phyloP scores from a whole-genome alignment of 1,140 invertebrate genomes.

The Lepeophtheirus salmonis region DNA sequence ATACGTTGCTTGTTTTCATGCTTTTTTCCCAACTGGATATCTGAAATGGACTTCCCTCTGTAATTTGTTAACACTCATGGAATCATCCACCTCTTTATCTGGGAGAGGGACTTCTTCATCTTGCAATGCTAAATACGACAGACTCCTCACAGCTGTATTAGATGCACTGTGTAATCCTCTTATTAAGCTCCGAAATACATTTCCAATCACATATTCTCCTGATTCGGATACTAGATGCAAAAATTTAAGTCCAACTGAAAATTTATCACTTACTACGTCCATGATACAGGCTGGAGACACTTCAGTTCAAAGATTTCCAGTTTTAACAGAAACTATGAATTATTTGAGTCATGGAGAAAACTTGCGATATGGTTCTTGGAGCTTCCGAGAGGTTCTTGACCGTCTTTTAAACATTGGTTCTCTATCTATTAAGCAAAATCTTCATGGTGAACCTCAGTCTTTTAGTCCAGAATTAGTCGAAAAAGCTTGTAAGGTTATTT shows the following conservation, averaged over 20 bases:
- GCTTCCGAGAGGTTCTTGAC: conserved; percentile 64
- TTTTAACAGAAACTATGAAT: conserved; percentile 60
- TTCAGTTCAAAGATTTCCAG: conserved; percentile 43
- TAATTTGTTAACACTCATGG: conserved; percentile 44
- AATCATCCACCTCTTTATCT: background rate
- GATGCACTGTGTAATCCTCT: conserved; percentile 57
- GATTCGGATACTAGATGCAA: conserved; percentile 20
- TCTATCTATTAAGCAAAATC: conserved; percentile 47
- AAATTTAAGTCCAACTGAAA: conserved; percentile 37
- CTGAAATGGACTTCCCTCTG: conserved; percentile 82
- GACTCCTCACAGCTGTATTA: conserved; percentile 55
- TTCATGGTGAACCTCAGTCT: conserved; percentile 37
- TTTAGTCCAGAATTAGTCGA: conserved; percentile 45
- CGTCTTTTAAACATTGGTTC: conserved; percentile 57
- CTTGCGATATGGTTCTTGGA: conserved; percentile 34
- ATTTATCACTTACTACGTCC: conserved; percentile 37
- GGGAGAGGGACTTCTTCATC: background rate
- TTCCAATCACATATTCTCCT: conserved; percentile 40
- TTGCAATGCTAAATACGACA: conserved; percentile 29
- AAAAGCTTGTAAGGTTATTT: conserved; percentile 64
- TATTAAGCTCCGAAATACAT: conserved; percentile 52
- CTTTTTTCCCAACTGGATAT: conserved; percentile 79
- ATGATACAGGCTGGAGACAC: conserved; percentile 48
- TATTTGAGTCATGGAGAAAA: conserved; percentile 41
- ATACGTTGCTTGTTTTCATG: conserved; percentile 77